Percentiles rank a stretch among this genome's conserved stretches.
Conservation (phyloP, 1,140 invertebrate species). For the Oreohelix idahoensis region DNA sequence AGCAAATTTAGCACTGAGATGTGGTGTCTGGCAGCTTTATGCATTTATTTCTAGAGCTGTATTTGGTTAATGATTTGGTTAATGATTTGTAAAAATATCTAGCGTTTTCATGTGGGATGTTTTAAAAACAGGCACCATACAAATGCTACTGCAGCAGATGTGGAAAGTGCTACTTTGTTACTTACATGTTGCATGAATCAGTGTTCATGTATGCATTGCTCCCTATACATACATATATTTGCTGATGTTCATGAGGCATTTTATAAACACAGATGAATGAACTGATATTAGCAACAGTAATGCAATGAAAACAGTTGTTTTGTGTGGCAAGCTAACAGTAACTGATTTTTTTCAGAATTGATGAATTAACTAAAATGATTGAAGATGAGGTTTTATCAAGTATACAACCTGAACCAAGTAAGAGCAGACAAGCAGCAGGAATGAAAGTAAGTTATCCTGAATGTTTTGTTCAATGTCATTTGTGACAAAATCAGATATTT, state of each 20-base stretch:
- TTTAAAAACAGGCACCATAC: too few relatives aligned
- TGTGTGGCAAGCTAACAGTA: background rate
- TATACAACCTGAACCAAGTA: background rate
- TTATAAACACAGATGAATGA: background rate
- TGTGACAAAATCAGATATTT: background rate
- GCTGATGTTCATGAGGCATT: background rate
- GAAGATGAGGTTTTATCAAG: background rate
- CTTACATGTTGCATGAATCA: too few relatives aligned
- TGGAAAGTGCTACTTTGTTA: too few relatives aligned
- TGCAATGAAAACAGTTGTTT: background rate
- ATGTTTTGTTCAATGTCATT: background rate
- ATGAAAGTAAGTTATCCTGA: background rate
- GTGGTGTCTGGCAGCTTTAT: too few relatives aligned
- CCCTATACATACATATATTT: background rate
- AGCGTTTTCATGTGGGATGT: too few relatives aligned
- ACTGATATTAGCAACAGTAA: background rate
- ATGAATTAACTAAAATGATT: background rate
- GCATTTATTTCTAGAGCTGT: too few relatives aligned
- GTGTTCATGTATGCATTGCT: background rate
- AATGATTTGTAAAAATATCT: too few relatives aligned
- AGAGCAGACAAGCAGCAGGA: background rate
- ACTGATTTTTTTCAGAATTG: background rate
- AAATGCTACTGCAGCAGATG: too few relatives aligned
- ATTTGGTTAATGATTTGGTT: too few relatives aligned
- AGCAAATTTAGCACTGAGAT: too few relatives aligned